Base-by-base conservation (phyloP, 2,888 invertebrate genomes). In the Nephrotoma guestfalica region DNA sequence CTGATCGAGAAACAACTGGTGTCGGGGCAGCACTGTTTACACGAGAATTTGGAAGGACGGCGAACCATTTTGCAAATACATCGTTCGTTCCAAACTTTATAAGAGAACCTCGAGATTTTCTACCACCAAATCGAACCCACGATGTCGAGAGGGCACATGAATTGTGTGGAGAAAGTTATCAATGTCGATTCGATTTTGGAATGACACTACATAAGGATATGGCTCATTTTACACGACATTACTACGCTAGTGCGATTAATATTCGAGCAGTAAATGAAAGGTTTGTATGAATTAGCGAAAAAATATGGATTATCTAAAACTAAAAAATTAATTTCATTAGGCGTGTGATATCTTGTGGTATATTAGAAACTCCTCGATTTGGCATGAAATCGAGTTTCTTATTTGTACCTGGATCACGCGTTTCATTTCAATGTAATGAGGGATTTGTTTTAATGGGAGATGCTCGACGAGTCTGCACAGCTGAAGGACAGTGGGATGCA, bases 301-400 rank as follows among this genome's bases (percentile, higher is more conserved):
- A 43, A 43, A 43, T 43, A 6, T 43, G 47, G 6, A 43, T 4
- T 43, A 43, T 43, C 9, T 9, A 6, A 43, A 43, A 9, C 9
- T 43, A 9, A 43, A 3, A 43, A 43, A 43, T 43, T 4, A 9
- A 9, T 43, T 43, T 43, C 9, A 43, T 43, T 2, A 92, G 94
- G 71, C 92, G 93, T 6, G 95, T 96, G 3, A 92, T 96, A 87
- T 96, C 97, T 13, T 98, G 98, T 88, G 97, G 97, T 41, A 95
- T 97, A 15, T 90, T 98, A 89, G 96, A 97, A 91, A 97, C 97
- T 0, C 98, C 98, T 7, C 94, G 97, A 2, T 97, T 97, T 89
- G 98, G 98, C 41, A 93, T 97, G 86, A 98, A 98, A 91, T 96
- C 96, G 89, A 97, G 96, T 89, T 97, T 97, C 92, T 94, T 96